phyloP scores from a whole-genome alignment of 2,113 vertebrate genomes.

The Numida meleagris region DNA sequence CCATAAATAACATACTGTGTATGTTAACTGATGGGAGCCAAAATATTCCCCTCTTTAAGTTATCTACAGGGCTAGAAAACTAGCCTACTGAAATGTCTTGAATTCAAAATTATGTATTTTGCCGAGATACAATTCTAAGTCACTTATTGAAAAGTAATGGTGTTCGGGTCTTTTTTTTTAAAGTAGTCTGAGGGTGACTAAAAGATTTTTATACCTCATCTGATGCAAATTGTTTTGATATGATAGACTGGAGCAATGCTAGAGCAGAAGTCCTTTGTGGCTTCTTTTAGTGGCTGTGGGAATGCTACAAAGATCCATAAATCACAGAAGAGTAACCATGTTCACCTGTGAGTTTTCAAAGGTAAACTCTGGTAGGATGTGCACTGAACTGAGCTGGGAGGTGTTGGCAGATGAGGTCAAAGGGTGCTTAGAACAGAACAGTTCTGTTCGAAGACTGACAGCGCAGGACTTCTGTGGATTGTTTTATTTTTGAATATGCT shows the following conservation, averaged over 20 bases:
- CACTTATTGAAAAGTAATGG: neutral
- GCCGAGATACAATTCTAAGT: neutral
- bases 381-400: neutral
- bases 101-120: neutral
- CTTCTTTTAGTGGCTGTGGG: neutral
- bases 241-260: neutral
- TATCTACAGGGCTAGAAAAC: neutral
- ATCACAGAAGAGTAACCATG: rapidly evolving
- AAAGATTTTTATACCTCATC: neutral
- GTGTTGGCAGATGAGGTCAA: neutral
- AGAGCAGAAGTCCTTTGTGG: neutral
- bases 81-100: neutral
- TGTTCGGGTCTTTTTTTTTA: neutral
- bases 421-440: neutral
- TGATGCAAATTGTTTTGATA: neutral
- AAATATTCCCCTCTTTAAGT: neutral
- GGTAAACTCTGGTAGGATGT: neutral
- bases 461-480: neutral
- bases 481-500: too few species aligned
- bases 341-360: neutral
- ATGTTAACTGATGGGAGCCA: neutral
- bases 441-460: neutral
- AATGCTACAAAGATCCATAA: neutral
- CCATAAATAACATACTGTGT: neutral
- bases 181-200: neutral